These are phyloP conservation scores for Ophion costatus DNA, from an alignment of 2,888 invertebrate species.

Conservation along the genomic window DNA sequence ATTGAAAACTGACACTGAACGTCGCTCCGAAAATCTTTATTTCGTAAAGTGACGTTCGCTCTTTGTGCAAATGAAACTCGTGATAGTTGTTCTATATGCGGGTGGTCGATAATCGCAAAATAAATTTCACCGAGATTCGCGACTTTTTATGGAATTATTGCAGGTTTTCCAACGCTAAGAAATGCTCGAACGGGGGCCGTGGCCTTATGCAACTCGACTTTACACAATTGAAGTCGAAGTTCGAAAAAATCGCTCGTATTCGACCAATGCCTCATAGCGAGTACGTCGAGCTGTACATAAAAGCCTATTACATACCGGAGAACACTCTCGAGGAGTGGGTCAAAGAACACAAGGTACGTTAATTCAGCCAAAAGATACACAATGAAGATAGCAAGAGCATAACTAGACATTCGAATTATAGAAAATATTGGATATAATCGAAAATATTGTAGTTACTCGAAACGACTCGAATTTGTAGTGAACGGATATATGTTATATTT, in stretches of 20 bases:
- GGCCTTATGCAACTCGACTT: conserved; percentile 99
- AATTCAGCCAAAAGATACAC: background rate
- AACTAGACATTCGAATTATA: background rate
- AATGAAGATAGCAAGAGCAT: conserved; percentile 5
- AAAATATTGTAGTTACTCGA: background rate
- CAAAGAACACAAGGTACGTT: conserved; percentile 88
- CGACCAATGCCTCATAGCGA: conserved; percentile 94
- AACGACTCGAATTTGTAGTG: too few relatives aligned
- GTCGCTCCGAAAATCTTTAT: background rate
- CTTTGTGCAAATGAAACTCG: too few relatives aligned
- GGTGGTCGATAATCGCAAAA: too few relatives aligned
- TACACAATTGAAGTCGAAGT: conserved; percentile 95
- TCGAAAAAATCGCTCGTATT: conserved; percentile 93
- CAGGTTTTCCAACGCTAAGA: conserved; percentile 94
- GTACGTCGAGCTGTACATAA: conserved; percentile 97
- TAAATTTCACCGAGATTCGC: background rate
- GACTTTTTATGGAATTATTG: conserved; percentile 71
- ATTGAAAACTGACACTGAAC: background rate
- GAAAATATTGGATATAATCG: background rate
- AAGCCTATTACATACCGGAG: conserved; percentile 97
- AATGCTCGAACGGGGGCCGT: conserved; percentile 97
- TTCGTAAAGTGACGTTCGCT: conserved; percentile 7
- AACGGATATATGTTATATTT: background rate
- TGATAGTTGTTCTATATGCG: too few relatives aligned
- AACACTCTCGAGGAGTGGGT: conserved; percentile 95